These are phyloP conservation scores for Psophia crepitans DNA, from an alignment of 2,113 vertebrate species.

Conservation along the genomic window DNA sequence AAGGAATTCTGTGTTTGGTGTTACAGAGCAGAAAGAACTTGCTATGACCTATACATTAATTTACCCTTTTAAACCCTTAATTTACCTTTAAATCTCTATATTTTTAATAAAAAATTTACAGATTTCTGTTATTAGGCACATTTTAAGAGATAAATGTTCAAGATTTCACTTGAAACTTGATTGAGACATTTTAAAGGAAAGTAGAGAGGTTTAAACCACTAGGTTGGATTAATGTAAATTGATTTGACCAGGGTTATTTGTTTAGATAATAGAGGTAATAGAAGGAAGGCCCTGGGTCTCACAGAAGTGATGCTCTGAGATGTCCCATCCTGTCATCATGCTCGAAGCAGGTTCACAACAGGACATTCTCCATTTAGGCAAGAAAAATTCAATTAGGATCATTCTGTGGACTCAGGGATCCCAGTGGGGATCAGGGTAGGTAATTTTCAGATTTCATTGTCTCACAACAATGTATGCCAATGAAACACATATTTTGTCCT, in stretches of 20 bases:
- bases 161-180: conserved; percentile 63
- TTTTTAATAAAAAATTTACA: conserved; percentile 7
- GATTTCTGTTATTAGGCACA: background rate
- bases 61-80: background rate
- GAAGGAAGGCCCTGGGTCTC: conserved; percentile 79
- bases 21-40: background rate
- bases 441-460: conserved; percentile 86
- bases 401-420: conserved; percentile 81
- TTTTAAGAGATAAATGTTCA: conserved; percentile 37
- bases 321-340: conserved; percentile 80
- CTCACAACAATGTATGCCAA: conserved; percentile 78
- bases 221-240: conserved; percentile 77
- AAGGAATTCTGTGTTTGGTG: background rate
- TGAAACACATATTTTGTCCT: conserved; percentile 55
- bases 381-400: conserved; percentile 92
- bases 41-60: background rate
- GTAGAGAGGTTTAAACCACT: conserved; percentile 72
- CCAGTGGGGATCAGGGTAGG: conserved; percentile 71
- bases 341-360: conserved; percentile 88
- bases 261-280: conserved; percentile 90
- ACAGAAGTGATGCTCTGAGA: conserved; percentile 80
- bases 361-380: conserved; percentile 89
- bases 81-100: too few species aligned
- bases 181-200: conserved; percentile 64
- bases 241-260: conserved; percentile 83